These are phyloP conservation scores for Phrynocephalus vlangalii DNA, from an alignment of 2,797 vertebrate genomes.

Conservation along the genomic window DNA sequence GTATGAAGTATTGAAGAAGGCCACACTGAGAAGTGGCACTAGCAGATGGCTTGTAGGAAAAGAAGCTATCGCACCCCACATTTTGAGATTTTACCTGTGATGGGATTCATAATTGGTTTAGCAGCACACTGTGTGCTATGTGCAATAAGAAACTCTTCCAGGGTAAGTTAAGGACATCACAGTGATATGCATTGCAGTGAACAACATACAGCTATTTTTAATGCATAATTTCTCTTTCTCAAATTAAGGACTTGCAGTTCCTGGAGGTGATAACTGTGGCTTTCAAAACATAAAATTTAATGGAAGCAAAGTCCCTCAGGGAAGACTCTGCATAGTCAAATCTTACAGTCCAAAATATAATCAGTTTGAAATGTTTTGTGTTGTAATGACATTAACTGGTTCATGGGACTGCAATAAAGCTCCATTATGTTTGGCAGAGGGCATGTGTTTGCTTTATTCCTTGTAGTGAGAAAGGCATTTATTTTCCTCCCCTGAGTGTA, in stretches of 20 bases:
- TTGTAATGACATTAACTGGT: slow-evolving; percentile 22
- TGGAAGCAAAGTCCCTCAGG: slow-evolving; percentile 19
- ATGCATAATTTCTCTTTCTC: slow-evolving; percentile 12
- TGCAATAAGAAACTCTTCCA: slow-evolving; percentile 1
- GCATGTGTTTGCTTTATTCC: slow-evolving; percentile 19
- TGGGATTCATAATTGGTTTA: not conserved
- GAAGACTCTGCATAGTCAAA: not conserved
- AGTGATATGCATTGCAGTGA: slow-evolving; percentile 5
- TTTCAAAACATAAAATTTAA: slow-evolving; percentile 21
- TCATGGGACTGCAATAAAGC: slow-evolving; percentile 4
- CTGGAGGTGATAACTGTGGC: slow-evolving; percentile 7
- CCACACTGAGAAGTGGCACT: not conserved
- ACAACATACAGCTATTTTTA: slow-evolving; percentile 21
- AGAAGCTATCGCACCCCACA: not conserved
- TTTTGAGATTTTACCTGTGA: not conserved
- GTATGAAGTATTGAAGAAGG: not conserved
- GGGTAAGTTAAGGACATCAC: slow-evolving; percentile 16
- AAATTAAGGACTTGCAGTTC: slow-evolving; percentile 18
- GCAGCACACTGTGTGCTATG: not conserved
- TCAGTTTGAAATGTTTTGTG: slow-evolving; percentile 13
- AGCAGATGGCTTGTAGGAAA: not conserved
- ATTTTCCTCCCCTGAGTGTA: not conserved
- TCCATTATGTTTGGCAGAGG: slow-evolving; percentile 13
- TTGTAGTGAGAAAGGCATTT: not conserved
- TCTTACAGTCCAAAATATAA: slow-evolving; percentile 16